phyloP scores from a whole-genome alignment of 2,113 vertebrate genomes.

The Notiomystis cincta region DNA sequence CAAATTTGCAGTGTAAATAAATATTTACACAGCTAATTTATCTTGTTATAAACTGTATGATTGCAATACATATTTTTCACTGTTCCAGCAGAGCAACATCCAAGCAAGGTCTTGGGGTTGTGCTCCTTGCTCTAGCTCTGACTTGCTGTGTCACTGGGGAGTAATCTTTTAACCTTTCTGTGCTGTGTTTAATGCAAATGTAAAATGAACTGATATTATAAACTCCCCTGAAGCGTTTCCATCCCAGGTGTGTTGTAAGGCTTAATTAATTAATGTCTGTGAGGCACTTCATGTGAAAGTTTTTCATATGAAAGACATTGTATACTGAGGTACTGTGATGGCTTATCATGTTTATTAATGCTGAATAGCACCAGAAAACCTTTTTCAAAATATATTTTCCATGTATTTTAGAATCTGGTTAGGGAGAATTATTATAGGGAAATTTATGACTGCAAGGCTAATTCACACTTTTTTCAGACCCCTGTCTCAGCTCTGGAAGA shows the following conservation, averaged over 20 bases:
- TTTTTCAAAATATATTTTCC: neutral
- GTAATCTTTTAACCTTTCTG: neutral
- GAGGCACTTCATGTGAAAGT: neutral
- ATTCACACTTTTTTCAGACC: neutral
- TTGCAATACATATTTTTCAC: neutral
- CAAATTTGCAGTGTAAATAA: neutral
- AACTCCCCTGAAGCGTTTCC: neutral
- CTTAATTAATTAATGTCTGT: slow-evolving; percentile 26
- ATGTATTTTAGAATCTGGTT: neutral
- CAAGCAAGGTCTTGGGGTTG: neutral
- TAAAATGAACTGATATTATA: slow-evolving; percentile 19
- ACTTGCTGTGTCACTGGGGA: neutral
- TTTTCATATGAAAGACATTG: neutral
- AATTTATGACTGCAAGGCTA: neutral
- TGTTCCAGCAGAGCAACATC: neutral
- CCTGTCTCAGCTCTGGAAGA: neutral
- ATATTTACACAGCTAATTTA: neutral
- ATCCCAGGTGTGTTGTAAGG: slow-evolving; percentile 16
- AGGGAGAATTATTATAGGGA: neutral
- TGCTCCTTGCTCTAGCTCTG: neutral
- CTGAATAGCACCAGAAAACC: neutral
- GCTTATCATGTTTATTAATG: neutral
- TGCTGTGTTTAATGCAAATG: neutral
- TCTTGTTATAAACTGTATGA: neutral
- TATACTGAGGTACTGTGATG: neutral